These are phyloP conservation scores for Mesitornis unicolor DNA, from an alignment of 2,113 vertebrate genomes.

Conservation along the genomic window DNA sequence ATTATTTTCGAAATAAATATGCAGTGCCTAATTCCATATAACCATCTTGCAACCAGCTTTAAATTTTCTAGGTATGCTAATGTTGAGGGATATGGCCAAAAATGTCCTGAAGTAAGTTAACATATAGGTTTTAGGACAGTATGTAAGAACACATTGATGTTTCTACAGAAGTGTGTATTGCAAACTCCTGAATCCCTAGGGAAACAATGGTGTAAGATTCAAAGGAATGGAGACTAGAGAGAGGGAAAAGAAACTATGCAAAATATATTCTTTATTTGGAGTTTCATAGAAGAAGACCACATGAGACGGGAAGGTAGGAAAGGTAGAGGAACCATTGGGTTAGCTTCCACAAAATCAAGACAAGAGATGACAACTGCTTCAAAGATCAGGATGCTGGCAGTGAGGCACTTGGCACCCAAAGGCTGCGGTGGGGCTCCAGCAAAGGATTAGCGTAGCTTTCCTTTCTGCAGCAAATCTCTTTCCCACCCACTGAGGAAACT, in stretches of 20 bases:
- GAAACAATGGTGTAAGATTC: neutral
- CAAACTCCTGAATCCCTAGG: neutral
- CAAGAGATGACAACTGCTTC: neutral
- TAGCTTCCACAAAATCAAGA: neutral
- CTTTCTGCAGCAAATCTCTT: neutral
- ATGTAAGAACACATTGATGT: neutral
- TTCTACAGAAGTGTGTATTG: neutral
- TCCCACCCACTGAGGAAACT: neutral
- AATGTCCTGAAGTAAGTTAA: neutral
- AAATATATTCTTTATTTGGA: neutral
- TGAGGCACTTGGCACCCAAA: neutral
- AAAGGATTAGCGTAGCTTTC: neutral
- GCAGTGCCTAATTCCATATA: neutral
- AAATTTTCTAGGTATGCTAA: neutral
- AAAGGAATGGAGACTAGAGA: neutral
- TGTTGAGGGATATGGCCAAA: neutral
- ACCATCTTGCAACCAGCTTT: neutral
- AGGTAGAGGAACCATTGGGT: neutral
- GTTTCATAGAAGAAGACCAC: neutral
- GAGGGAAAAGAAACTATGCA: neutral
- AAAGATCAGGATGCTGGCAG: neutral
- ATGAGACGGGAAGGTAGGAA: neutral
- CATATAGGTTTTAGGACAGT: neutral
- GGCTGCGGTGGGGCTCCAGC: neutral
- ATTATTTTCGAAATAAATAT: neutral